Conservation (phyloP, 1,140 invertebrate species). For the Micrasema longulum region DNA sequence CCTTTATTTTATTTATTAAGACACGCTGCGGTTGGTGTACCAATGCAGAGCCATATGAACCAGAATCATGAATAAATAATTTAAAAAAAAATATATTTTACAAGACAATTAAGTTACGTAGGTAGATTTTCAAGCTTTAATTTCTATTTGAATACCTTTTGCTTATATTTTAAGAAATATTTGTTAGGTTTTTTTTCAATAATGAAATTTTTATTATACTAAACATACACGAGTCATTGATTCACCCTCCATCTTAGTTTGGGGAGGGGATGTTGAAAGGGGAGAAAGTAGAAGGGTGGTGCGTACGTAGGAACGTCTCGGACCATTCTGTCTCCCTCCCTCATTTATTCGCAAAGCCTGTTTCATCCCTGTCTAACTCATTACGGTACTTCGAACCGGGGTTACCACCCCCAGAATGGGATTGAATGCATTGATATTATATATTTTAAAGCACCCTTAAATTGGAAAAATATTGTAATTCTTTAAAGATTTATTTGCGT, state of each 20-base stretch:
- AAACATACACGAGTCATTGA: slow-evolving; percentile 31
- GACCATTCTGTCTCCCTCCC: background rate
- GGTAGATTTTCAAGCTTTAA: too few species aligned
- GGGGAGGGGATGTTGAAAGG: background rate
- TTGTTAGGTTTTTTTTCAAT: too few species aligned
- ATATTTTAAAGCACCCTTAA: background rate
- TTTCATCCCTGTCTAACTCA: slow-evolving; percentile 3
- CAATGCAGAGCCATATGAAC: too few species aligned
- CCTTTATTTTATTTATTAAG: too few species aligned
- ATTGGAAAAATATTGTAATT: too few species aligned
- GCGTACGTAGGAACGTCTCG: slow-evolving; percentile 19
- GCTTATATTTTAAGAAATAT: too few species aligned
- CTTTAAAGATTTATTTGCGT: too few species aligned
- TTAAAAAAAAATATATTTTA: too few species aligned
- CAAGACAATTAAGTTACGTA: too few species aligned
- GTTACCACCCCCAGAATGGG: slow-evolving; percentile 6
- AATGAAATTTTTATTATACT: background rate
- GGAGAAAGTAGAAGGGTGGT: background rate
- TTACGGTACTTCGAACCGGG: slow-evolving; percentile 6
- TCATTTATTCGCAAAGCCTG: background rate
- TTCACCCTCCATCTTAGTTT: slow-evolving; percentile 13
- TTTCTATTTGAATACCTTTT: too few species aligned
- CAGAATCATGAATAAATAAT: too few species aligned
- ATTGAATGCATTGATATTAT: slow-evolving; percentile 6
- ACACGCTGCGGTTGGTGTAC: too few species aligned